Base-by-base conservation (phyloP, 2,888 invertebrate genomes). In the Harpagoxenus sublaevis region DNA sequence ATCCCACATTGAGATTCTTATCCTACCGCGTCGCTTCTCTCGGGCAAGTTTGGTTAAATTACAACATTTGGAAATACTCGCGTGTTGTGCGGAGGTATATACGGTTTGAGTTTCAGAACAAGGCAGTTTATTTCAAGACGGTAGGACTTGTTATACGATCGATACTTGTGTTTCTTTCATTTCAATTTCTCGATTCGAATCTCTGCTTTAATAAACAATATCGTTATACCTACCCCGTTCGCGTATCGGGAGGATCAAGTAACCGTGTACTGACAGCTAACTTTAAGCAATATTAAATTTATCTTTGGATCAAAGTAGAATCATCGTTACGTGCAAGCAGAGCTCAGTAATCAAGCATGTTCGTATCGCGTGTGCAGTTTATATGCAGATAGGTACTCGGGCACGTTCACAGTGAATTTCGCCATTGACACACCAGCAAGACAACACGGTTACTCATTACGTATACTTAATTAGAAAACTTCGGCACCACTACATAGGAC, bases 391-490 rank as follows among this genome's bases (percentile, higher is more conserved):
- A n/a, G 31, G 15, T 18, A 23, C 78, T 66, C 42, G 55, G 35
- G 31, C 78, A 70, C 45, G 79, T 45, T 70, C 70, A 57, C 70
- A 71, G 35, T 57, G 45, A 60, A 82, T 79, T 84, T 79, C 35
- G 60, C 62, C 83, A 85, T 85, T 89, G 86, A 84, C 84, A 84
- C 66, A 39, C 39, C 73, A 53, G 42, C 71, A 71, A 75, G 70
- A 81, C 86, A 77, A 10, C 78, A 83, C 77, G 85, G 85, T 89
- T 91, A 86, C 89, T 87, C 89, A 85, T 90, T 91, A 87, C 85
- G 82, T 85, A 83, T 78, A 83, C 86, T 91, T 90, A 89, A 91
- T 89, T 90, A 87, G 89, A 87, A 90, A 90, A 90, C 89, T 89
- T 90, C 77, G 53, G 51, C 51, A 65, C 31, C 48, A 63, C 55